Evolutionary conservation across 2,113 vertebrate species (phyloP), one percentile per base, ranked within the genome.

Genomic region (Sarotherodon lohbergeri): DNA sequence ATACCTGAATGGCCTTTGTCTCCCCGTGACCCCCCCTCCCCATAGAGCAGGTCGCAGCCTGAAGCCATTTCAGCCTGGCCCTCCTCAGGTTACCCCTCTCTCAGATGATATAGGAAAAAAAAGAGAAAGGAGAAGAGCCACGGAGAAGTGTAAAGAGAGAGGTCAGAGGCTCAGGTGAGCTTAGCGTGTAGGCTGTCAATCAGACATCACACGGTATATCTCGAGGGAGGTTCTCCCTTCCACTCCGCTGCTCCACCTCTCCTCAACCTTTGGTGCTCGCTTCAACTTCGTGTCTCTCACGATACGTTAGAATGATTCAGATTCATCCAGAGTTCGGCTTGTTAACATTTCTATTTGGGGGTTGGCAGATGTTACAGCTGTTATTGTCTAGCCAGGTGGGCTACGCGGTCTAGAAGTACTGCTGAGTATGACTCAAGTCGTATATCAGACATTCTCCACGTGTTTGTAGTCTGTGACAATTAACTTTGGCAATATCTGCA

Each of bases 1-100:
- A 94, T 94, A 96, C 96, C 96, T 96, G 95, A 96, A 96, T 94
- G 91, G 91, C 90, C 95, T 96, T 97, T 97, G 96, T 97, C 94
- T 95, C 85, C 78, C 79, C 2, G 9, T 89, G 93, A 92, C 92
- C 17, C 89, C 76, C 59, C 32, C 29, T 63, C 59, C 59, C 84
- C 89, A 92, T 63, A 85, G 87, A 94, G 90, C 93, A 92, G 95
- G 95, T 95, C 92, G 87, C 88, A 73, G 94, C 95, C 96, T 89
- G 88, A 87, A 94, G 95, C 95, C 92, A 95, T 95, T 95, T 93
- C 94, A 94, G 88, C 89, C 91, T 84, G 92, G 83, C 89, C 92
- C 94, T 95, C 89, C 92, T 96, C 95, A 80, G 87, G 94, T 96
- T 96, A 95, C 94, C 80, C 24, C 27, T 54, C 80, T 91, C 90